Evolutionary conservation across 2,888 invertebrate genomes (phyloP), one percentile per base, ranked within the genome.

Genomic region (Craniophora ligustri): DNA sequence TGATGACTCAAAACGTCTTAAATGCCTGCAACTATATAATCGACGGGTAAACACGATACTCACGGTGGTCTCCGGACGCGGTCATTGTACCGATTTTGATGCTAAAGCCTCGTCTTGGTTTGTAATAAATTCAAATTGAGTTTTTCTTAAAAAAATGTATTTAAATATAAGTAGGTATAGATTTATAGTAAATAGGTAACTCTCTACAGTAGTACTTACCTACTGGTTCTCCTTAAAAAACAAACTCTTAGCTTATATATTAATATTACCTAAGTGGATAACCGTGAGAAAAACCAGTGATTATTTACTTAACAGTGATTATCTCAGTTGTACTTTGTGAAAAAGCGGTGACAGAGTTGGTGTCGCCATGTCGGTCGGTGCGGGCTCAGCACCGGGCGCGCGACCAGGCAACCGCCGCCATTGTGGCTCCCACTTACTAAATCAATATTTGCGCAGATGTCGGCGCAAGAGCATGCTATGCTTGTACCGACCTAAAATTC

Each of bases 371-470:
- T n/a, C n/a, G n/a, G n/a, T 72, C 67, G 78, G 75, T 67, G 71
- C 73, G 69, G 65, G 60, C 79, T 76, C 78, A 76, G 75, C 75
- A 70, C 75, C 72, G 64, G 74, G 69, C 74, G 82, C 79, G 79
- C 81, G 75, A 77, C 79, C 78, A 74, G 78, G 76, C 56, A 59
- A 76, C 76, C 75, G 81, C 83, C 83, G 84, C 84, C 82, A 89
- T 90, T 88, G 87, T 87, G 80, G 76, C 87, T 86, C 84, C 89
- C 82, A 86, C 91, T 91, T 91, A 93, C 92, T 91, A 92, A 92
- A 92, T 92, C 92, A 93, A 93, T 93, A 93, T 93, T 93, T 92
- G 92, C 91, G 86, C 92, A 93, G 92, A 91, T 92, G 92, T 91
- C 89, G 91, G 89, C 87, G 85, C 86, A 91, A 92, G 91, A 93